Evolutionary conservation across 2,888 invertebrate species (phyloP).

Genomic region (Sturmia bella): DNA sequence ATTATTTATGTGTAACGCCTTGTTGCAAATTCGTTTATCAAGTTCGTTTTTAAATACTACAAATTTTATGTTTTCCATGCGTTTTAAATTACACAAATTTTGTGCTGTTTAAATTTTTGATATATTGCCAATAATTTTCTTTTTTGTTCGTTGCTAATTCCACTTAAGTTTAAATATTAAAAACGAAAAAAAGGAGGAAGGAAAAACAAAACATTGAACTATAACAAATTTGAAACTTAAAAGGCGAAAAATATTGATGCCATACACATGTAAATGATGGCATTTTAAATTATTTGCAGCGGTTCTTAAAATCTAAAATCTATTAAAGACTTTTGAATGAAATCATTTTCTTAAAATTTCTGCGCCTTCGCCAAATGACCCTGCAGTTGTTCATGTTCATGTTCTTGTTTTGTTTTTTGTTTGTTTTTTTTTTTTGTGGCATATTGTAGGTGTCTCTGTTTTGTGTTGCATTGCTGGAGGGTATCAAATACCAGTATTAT

Average conservation of each 20-base stretch:
- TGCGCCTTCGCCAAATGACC: slow-evolving; percentile 5
- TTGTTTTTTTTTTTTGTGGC: too few species aligned
- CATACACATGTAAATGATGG: slow-evolving; percentile 14
- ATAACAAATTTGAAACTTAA: background rate
- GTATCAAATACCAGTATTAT: slow-evolving; percentile 13
- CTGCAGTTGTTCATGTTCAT: background rate
- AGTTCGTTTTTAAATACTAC: slow-evolving; percentile 32
- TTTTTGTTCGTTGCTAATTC: background rate
- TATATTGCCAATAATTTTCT: slow-evolving; percentile 29
- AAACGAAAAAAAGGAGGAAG: too few species aligned
- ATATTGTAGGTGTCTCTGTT: slow-evolving; percentile 49
- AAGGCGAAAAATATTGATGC: background rate
- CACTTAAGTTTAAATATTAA: slow-evolving; percentile 16
- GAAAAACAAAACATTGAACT: too few species aligned
- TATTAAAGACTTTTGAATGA: slow-evolving; percentile 1
- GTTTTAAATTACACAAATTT: slow-evolving; percentile 30
- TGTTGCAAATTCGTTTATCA: slow-evolving; percentile 11
- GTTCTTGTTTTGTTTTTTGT: background rate
- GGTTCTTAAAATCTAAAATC: background rate
- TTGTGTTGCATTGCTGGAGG: slow-evolving; percentile 62
- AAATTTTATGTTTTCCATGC: slow-evolving; percentile 35
- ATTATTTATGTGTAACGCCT: slow-evolving; percentile 2
- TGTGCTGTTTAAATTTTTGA: slow-evolving; percentile 22
- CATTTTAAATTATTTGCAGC: slow-evolving; percentile 21
- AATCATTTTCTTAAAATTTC: background rate